Evolutionary conservation across 2,888 invertebrate genomes (phyloP).

Genomic region (Pinctada fucata): DNA sequence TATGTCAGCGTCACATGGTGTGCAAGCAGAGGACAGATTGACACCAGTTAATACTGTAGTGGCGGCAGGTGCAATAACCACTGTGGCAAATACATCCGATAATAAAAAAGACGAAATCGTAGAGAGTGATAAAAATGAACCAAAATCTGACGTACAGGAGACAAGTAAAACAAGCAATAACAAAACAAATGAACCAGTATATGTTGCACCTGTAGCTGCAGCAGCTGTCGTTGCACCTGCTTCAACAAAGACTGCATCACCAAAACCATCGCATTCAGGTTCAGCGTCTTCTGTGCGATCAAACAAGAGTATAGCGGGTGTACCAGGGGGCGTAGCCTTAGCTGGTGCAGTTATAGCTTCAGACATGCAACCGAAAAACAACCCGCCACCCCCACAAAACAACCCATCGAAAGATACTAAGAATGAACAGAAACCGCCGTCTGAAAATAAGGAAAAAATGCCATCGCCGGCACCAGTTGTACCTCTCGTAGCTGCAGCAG

Average conservation of each 20-base stretch:
- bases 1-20: not conserved
- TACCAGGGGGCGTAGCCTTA: not conserved
- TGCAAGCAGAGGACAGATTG: not conserved
- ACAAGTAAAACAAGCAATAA: not conserved
- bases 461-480: slow-evolving; percentile 2
- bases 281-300: slow-evolving; percentile 3
- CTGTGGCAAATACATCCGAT: slow-evolving; percentile 1
- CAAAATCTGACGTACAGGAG: not conserved
- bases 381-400: not conserved
- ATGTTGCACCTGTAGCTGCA: not conserved
- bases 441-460: not conserved
- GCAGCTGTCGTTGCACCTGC: slow-evolving; percentile 12
- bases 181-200: not conserved
- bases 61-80: slow-evolving; percentile 7
- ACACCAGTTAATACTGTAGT: not conserved
- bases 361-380: not conserved
- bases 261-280: not conserved
- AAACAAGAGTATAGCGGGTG: not conserved
- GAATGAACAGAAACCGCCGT: not conserved
- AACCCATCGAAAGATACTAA: not conserved
- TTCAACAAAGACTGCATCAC: not conserved
- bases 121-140: not conserved
- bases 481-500: not conserved
- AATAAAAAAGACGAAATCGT: not conserved
- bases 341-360: slow-evolving; percentile 11